Base-by-base conservation (phyloP, 2,888 invertebrate species). In the Tridacna gigas region DNA sequence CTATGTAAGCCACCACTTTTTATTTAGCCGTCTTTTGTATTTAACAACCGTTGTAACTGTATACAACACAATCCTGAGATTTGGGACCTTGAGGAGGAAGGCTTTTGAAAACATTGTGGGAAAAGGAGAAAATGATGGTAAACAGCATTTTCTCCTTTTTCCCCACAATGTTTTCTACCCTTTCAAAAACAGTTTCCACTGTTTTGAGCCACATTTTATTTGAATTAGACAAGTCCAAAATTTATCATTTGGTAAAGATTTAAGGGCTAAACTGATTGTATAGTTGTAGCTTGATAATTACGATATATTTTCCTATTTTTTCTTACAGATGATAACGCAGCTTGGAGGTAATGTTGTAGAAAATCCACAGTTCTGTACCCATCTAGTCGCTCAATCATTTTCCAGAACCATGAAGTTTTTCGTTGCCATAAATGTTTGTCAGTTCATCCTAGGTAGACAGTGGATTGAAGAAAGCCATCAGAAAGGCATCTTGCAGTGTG, bases 381-480 rank as follows among this genome's bases (percentile, higher is more conserved):
- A 99, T 95, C 96, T 99, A 61, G 96, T 99, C 2, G 91, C 94
- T 4, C 96, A 97, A 48, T 96, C 97, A 79, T 96, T 97, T 18
- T 96, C 96, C 77, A 96, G 98, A 75, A 98, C 98, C 0, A 96
- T 97, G 91, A 98, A 98, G 94, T 96, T 99, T 51, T 96, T 99
- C 83, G 97, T 97, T 93, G 97, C 97, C 89, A 96, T 99, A 69
- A 97, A 97, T 86, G 96, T 97, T 26, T 97, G 97, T 85, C 97
- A 97, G 90, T 97, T 97, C 93, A 96, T 99, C 25, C 96, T 99
- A 2, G 96, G 96, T 48, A 96, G 97, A 7, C 96, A 97, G 67
- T 99, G 99, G 99, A 95, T 99, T 48, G 95, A 96, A 60, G 98
- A 98, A 89, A 97, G 98, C 91, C 96, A 96, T 82, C 95, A 96